Evolutionary conservation across 64 coral and sea anemone species (phyloP).

Genomic region (Pocillopora damicornis): DNA sequence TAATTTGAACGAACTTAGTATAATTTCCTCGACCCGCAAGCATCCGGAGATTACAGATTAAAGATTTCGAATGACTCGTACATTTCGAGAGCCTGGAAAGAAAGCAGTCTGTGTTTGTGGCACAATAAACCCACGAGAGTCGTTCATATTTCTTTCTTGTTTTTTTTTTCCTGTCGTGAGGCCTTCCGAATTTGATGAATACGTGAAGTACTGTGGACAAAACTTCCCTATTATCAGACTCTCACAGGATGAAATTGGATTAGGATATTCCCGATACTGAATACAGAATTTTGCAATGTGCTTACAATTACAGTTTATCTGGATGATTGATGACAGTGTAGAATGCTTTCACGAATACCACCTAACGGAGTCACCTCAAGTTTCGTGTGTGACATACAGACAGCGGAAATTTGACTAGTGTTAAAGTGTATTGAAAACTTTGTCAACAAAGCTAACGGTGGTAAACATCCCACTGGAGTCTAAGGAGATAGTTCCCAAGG

Average conservation of each 20-base stretch:
- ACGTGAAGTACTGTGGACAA: neutral
- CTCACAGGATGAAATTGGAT: slow-evolving; percentile 14
- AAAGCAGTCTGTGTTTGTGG: neutral
- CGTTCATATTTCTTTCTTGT: no score
- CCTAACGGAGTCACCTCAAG: neutral
- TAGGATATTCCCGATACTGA: slow-evolving; percentile 11
- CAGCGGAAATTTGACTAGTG: neutral
- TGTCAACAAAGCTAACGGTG: no score
- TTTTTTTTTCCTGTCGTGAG: slow-evolving; percentile 32
- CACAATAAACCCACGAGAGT: neutral
- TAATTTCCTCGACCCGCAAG: no score
- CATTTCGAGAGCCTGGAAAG: no score
- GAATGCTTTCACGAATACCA: slow-evolving; percentile 28
- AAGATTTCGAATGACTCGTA: no score
- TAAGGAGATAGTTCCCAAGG: no score
- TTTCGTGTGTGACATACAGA: no score
- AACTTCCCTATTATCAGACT: slow-evolving; percentile 20
- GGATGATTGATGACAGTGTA: slow-evolving; percentile 52
- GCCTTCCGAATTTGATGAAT: slow-evolving; percentile 23
- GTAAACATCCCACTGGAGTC: no score
- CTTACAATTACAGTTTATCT: slow-evolving; percentile 11
- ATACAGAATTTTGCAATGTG: slow-evolving; percentile 38
- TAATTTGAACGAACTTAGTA: no score
- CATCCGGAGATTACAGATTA: no score
- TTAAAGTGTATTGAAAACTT: no score